Conservation (phyloP, 1,140 invertebrate genomes). For the Coelopa frigida region DNA sequence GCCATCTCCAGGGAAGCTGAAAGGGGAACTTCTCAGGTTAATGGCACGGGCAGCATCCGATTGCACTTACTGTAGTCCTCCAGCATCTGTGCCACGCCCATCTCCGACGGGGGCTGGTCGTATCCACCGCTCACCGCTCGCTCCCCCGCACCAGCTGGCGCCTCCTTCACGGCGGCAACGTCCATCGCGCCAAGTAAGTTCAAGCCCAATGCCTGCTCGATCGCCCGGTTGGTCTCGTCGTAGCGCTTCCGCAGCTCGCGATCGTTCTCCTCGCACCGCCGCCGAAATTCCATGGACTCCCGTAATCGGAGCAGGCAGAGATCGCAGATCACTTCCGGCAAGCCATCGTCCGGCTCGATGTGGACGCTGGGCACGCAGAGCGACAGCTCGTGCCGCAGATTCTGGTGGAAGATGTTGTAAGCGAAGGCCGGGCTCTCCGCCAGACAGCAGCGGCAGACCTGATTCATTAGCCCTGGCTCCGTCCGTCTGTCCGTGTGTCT, state of each 20-base stretch:
- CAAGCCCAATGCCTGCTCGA: constrained; percentile 14
- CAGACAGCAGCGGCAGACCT: constrained; percentile 32
- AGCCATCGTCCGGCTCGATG: constrained; percentile 21
- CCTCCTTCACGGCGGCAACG: neutral
- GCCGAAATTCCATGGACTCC: constrained; percentile 27
- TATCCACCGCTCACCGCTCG: constrained; percentile 1
- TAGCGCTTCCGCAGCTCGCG: constrained; percentile 23
- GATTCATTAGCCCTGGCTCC: constrained; percentile 4
- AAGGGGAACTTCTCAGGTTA: no score
- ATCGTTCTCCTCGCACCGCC: constrained; percentile 26
- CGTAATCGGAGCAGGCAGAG: constrained; percentile 24
- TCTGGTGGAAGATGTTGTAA: constrained; percentile 22
- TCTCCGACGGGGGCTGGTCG: no score
- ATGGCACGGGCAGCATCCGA: no score
- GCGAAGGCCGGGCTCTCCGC: constrained; percentile 25
- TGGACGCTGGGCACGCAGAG: constrained; percentile 20
- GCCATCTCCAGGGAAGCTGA: no score
- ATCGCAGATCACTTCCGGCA: constrained; percentile 34
- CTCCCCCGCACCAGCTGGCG: neutral
- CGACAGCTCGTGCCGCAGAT: constrained; percentile 20
- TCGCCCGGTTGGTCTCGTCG: constrained; percentile 25
- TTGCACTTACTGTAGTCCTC: no score
- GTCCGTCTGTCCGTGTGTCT: no score
- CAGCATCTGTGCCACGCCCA: constrained; percentile 19
- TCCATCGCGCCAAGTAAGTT: neutral